Percentiles rank a stretch among this genome's conserved stretches.
phyloP scores from a whole-genome alignment of 2,888 invertebrate genomes.

The Dendrolimus houi region DNA sequence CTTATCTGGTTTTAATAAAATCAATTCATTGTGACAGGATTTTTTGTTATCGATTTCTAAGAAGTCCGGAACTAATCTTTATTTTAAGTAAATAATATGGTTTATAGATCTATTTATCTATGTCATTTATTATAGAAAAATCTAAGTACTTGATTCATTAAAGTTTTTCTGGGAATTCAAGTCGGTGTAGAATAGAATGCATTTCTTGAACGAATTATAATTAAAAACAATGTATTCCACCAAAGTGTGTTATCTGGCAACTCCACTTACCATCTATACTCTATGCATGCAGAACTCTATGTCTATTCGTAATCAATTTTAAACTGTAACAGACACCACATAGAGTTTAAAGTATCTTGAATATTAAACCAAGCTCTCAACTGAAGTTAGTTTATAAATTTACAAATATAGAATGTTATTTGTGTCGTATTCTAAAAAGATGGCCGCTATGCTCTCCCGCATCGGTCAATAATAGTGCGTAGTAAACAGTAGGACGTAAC shows the following conservation, averaged over 20 bases:
- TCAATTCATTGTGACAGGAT: no score
- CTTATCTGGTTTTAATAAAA: no score
- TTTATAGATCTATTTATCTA: no score
- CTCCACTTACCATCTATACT: constrained; percentile 35
- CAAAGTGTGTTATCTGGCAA: not conserved
- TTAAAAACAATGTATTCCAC: no score
- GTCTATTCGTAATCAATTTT: constrained; percentile 12
- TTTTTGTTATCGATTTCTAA: no score
- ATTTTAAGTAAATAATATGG: no score
- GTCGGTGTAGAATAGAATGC: no score
- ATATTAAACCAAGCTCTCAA: not conserved
- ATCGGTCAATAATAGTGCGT: constrained; percentile 74
- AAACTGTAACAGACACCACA: constrained; percentile 4
- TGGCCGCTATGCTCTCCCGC: constrained; percentile 75
- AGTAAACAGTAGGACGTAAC: constrained; percentile 51
- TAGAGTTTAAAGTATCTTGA: not conserved
- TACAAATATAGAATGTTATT: constrained; percentile 76
- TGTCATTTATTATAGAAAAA: no score
- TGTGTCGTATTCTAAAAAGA: constrained; percentile 76
- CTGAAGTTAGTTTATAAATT: constrained; percentile 57
- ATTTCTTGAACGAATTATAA: no score
- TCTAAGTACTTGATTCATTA: no score
- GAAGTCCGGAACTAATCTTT: no score
- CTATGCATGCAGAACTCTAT: constrained; percentile 50
- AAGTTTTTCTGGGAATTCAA: no score